Base-by-base conservation (phyloP, 1,140 invertebrate species). In the Brachionus sp. region DNA sequence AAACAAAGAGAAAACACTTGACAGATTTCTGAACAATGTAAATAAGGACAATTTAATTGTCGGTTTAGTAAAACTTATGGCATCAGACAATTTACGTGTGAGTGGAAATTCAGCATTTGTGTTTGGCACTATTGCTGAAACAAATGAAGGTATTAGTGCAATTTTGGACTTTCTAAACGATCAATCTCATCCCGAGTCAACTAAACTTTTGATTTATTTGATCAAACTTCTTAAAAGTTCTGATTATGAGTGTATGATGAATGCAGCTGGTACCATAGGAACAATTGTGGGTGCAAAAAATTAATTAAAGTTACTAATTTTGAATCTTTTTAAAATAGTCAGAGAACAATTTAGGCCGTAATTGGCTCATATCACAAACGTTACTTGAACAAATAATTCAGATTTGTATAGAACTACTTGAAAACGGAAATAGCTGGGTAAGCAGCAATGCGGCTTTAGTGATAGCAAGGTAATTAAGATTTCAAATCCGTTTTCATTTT, bases 201-300 rank as follows among this genome's bases (percentile, higher is more conserved):
- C 80, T 7, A 85, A 85, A 29, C 86, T 88, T 13, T 84, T 88
- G 12, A 78, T 77, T n/a, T 86, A 88, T 83, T 85, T 89, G 42
- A 87, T 86, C 0, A 85, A 84, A 62, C 86, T 89, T 86, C 73
- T 89, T 42, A 86, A 85, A 42, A 88, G 87, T 84, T 85, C 87
- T 85, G 88, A 89, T 84, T 84, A 87, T 1, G 88, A 89, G 82
- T 88, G 86, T 85, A 88, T 89, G 3, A 88, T 89, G 88, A 89
- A 89, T 86, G 88, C 88, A 57, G 88, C 88, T 12, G 88, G 88
- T 6, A 89, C 88, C n/a, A 87, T 89, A 85, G 88, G 88, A 66
- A 89, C 87, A 12, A 84, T 89, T 85, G 88, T 88, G 85, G 83
- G 85, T 50, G 37, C 16, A 12, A n/a, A 7, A 6, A 9, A 13